Percentiles rank a stretch among this genome's conserved stretches.
These are phyloP conservation scores for Automeris io DNA, from an alignment of 2,888 invertebrate genomes.

Conservation along the genomic window DNA sequence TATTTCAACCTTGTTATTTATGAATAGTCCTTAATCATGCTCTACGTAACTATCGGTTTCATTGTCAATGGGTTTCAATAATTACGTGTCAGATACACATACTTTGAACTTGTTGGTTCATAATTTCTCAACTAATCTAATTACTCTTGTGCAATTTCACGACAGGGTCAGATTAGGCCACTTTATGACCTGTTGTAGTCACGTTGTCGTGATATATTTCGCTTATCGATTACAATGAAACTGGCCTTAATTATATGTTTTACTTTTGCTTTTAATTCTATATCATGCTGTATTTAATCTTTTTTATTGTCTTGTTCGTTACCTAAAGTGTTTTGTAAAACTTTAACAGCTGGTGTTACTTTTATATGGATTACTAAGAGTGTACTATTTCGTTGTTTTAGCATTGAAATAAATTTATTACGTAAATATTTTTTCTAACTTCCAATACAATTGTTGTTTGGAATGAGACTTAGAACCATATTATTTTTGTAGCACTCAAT, in stretches of 20 bases:
- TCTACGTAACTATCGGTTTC: constrained; percentile 16
- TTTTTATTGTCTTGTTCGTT: not conserved
- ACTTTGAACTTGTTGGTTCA: constrained; percentile 1
- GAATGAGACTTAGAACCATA: not conserved
- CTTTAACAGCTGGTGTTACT: no score
- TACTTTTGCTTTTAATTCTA: constrained; percentile 15
- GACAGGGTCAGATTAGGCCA: constrained; percentile 3
- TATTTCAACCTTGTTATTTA: constrained; percentile 5
- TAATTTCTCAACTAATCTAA: constrained; percentile 5
- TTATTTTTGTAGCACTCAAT: not conserved
- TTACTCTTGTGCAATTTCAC: constrained; percentile 6
- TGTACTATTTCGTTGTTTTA: no score
- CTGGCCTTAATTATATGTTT: constrained; percentile 24
- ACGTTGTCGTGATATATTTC: constrained; percentile 35
- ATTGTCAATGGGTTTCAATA: constrained; percentile 4
- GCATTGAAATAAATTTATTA: no score
- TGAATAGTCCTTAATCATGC: constrained; percentile 14
- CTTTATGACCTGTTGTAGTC: constrained; percentile 24
- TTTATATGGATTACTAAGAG: no score
- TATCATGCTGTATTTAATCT: constrained; percentile 7
- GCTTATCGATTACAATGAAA: constrained; percentile 30
- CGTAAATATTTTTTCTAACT: no score
- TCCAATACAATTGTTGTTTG: no score
- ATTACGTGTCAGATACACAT: constrained; percentile 7
- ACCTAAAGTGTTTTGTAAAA: no score